Evolutionary conservation across 2,113 vertebrate genomes (phyloP).

Genomic region (Oryzias celebensis): DNA sequence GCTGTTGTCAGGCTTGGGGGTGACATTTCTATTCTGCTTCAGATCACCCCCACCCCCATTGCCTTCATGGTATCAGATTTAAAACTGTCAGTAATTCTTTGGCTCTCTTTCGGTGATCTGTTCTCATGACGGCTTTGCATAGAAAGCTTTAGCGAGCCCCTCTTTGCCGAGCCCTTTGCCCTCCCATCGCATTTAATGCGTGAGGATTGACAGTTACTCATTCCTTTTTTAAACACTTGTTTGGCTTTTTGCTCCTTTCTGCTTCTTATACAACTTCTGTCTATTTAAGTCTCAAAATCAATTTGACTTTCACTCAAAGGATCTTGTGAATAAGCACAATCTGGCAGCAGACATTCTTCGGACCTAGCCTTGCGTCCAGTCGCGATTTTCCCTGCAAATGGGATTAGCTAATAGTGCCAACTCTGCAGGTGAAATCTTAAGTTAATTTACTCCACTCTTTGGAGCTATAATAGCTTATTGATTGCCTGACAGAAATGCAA

Average conservation of each 20-base stretch:
- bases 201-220: neutral
- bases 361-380: slow-evolving; percentile 32
- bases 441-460: slow-evolving; percentile 76
- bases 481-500: slow-evolving; percentile 75
- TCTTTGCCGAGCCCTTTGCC: slow-evolving; percentile 24
- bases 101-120: slow-evolving; percentile 53
- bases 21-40: slow-evolving; percentile 53
- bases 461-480: slow-evolving; percentile 82
- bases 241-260: neutral
- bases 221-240: slow-evolving; percentile 19
- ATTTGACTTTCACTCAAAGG: slow-evolving; percentile 12
- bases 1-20: slow-evolving; percentile 55
- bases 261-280: neutral
- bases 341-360: slow-evolving; percentile 41
- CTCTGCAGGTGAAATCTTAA: slow-evolving; percentile 75
- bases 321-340: slow-evolving; percentile 11
- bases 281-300: slow-evolving; percentile 7
- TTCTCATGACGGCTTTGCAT: slow-evolving; percentile 43
- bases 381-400: slow-evolving; percentile 62
- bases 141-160: slow-evolving; percentile 2
- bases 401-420: slow-evolving; percentile 76
- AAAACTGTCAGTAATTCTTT: slow-evolving; percentile 56
- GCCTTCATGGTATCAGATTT: slow-evolving; percentile 52
- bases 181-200: slow-evolving; percentile 20
- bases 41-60: slow-evolving; percentile 3